Evolutionary conservation across 1,140 invertebrate species (phyloP), one percentile per base, ranked within the genome.

Genomic region (Meloidogyne chitwoodi): DNA sequence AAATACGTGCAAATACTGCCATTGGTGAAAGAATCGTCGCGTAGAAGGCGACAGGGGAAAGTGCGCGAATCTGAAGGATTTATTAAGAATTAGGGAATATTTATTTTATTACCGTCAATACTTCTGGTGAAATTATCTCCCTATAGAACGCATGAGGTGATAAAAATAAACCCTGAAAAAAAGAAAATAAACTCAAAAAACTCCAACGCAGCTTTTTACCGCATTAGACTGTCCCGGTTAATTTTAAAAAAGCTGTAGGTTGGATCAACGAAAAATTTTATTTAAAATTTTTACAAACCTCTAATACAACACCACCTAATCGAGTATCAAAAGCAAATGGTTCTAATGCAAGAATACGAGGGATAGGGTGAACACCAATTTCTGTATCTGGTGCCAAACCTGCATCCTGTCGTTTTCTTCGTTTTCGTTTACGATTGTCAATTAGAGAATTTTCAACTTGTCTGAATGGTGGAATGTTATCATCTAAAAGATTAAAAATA

Each of bases 31-130:
- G 24, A 34, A 81, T 64, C 22, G 75, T 61, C 24, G 77, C 48
- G n/a, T 48, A 34, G 38, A 81, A 81, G 14, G 80, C 80, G 5
- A 65, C 29, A 4, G 80, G 80, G 14, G 48, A 66, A 10, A 81
- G 70, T 19, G 44, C 80, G 26, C 68, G 64, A 24, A 80, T 75
- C 71, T 71, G n/a, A 74, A 68, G 8, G n/a, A 44, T 26, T 19
- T 70, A 12, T 8, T 22, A 6, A 2, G 1, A 73, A 24, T 70
- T 64, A 34, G 14, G 8, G 26, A 16, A 4, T 26, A 16, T 73
- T 73, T 4, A 11, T 41, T 48, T 48, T n/a, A 38, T 38, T 27
- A 74, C 71, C 22, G 64, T 75, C 0, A 75, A 34, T 22, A 75
- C 31, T 44, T 75, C 74, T 5, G 74, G 74, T 16, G 74, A 75